Base-by-base conservation (phyloP, 2,888 invertebrate genomes). In the Torymus auratus region DNA sequence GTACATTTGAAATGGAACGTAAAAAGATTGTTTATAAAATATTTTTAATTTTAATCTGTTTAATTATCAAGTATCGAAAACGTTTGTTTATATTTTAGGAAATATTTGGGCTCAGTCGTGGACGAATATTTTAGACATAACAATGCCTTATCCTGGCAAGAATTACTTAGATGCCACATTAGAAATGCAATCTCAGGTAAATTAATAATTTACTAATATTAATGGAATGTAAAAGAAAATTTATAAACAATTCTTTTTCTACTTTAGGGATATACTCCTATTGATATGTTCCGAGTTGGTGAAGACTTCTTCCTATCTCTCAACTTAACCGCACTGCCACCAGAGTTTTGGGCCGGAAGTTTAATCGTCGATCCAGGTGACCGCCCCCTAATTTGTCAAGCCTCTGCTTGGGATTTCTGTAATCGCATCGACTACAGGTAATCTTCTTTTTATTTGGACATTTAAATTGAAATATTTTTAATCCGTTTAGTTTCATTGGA, bases 351-450 rank as follows among this genome's bases (percentile, higher is more conserved):
- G 97, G 93, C 94, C 0, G 94, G 95, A 83, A 98, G 98, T 5
- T 93, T 98, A 52, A 91, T 98, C 61, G 95, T 95, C 85, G 96
- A 97, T 89, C 96, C 96, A 0, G 91, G 94, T 0, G 96, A 96
- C 86, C 92, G 96, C 12, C 94, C 95, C 13, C 93, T 96, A 0
- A 93, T 96, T 73, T 98, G 98, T 89, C 96, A 97, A 86, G 97
- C 98, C 0, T 96, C 97, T 0, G 97, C 98, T 0, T 98, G 98
- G 96, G 97, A 98, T 91, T 98, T 98, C 91, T 98, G 97, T 89
- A 97, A 97, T 87, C 93, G 95, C 73, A 94, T 95, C 83, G 98
- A 98, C 88, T 98, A 95, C 88, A 94, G 97, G 96, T 96, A 90
- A 84, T 56, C 52, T 52, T 28, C 28, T 62, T 62, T 20, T 4